Base-by-base conservation (phyloP, 2,113 vertebrate species). In the Hyaena hyaena region DNA sequence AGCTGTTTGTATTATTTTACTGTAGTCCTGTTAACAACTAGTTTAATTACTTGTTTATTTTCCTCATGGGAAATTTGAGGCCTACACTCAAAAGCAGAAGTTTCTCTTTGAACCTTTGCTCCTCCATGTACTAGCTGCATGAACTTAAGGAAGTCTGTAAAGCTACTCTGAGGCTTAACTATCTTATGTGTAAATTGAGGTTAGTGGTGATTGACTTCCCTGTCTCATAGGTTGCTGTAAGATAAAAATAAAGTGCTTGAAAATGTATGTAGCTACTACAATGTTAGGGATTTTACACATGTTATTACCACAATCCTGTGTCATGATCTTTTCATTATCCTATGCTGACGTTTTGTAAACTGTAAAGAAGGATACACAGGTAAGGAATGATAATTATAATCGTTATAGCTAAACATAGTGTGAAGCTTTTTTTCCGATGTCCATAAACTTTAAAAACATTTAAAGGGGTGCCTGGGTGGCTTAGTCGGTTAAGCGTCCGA, bases 1-100 rank as follows among this genome's bases (percentile, higher is more conserved):
- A 89, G 19, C 19, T 80, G 10, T 53, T 55, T 35, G n/a, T 73
- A 26, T 66, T 65, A 48, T 82, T 87, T 63, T 63, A 66, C 15
- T 68, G 3, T 80, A 73, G 89, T 68, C 55, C 33, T 88, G 7
- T 79, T 65, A 71, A 61, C 3, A 73, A 39, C 43, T 65, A 71
- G 19, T 68, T 92, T 77, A 89, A 94, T 90, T 97, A 61, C 48
- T 80, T 93, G 23, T 50, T 90, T n/a, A 35, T 83, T 66, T 96
- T 68, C 50, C 17, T 93, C 14, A 45, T 69, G 88, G 65, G 17
- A 53, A 53, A 79, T 85, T 68, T 97, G 45, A 95, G 10, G 48
- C 5, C 33, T 76, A 21, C 14, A 80, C 26, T 55, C 66, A 83
- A 92, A 85, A 84, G 16, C 33, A 43, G 81, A 94, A 96, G 48